Evolutionary conservation across 2,888 invertebrate species (phyloP).

Genomic region (Megaustenia siamemsis): DNA sequence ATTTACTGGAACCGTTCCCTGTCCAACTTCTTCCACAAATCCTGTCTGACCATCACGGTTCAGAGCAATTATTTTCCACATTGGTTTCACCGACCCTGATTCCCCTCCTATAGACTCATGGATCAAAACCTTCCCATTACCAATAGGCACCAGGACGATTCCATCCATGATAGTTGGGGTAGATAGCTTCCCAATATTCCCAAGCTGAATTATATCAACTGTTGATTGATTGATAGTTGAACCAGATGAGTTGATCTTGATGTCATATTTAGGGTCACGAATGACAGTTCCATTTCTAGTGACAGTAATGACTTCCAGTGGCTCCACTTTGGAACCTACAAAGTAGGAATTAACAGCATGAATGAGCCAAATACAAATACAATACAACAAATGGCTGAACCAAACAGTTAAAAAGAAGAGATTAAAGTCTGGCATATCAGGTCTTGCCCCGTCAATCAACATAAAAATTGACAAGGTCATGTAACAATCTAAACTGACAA

Average conservation of each 20-base stretch:
- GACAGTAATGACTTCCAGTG: conserved; percentile 38
- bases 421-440: no score
- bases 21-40: conserved; percentile 14
- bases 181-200: conserved; percentile 22
- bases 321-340: neutral
- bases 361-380: no score
- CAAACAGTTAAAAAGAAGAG: no score
- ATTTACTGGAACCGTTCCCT: conserved; percentile 41
- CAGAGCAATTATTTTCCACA: conserved; percentile 29
- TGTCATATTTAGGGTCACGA: conserved; percentile 39
- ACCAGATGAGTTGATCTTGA: conserved; percentile 4
- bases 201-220: conserved; percentile 11
- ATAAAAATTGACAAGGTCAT: no score
- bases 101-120: conserved; percentile 34
- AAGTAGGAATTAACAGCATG: no score
- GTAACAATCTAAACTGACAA: no score
- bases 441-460: no score
- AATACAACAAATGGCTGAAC: no score
- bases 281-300: conserved; percentile 35
- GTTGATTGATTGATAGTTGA: neutral
- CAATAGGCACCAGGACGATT: conserved; percentile 36
- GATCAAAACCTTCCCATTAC: conserved; percentile 28
- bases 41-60: conserved; percentile 32
- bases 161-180: conserved; percentile 41
- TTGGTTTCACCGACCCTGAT: neutral